Conservation (phyloP, 2,797 vertebrate genomes). For the Phylloscopus collybita region DNA sequence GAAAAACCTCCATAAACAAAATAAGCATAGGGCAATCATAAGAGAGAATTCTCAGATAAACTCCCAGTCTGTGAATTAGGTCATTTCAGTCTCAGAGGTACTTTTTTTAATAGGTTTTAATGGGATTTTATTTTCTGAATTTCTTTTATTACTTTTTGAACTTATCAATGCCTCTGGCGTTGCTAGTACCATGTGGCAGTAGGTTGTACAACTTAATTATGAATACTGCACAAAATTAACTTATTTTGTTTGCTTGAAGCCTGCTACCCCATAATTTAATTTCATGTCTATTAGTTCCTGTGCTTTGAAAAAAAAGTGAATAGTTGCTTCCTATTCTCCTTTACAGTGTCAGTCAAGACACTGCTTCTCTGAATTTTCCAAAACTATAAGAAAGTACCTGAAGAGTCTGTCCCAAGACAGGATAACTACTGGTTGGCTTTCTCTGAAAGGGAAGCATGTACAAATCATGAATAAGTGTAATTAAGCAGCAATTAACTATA, state of each 20-base stretch:
- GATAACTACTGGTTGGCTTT: not conserved
- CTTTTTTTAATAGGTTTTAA: not conserved
- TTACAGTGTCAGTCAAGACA: not conserved
- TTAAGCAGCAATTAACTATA: not conserved
- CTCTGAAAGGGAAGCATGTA: not conserved
- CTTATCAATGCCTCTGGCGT: not conserved
- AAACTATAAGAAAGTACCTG: not conserved
- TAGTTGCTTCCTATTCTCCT: not conserved
- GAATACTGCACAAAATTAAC: not conserved
- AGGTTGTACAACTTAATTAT: not conserved
- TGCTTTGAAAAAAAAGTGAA: not conserved
- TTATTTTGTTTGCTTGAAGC: constrained; percentile 4
- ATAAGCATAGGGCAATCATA: not conserved
- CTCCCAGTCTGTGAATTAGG: not conserved
- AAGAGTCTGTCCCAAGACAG: not conserved
- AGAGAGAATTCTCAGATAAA: not conserved
- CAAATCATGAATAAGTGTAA: not conserved
- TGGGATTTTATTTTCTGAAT: not conserved
- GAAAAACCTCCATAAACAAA: not conserved
- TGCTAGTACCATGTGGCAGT: not conserved
- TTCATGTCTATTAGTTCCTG: not conserved
- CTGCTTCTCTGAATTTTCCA: not conserved
- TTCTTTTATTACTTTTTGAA: constrained; percentile 6
- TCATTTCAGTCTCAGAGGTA: not conserved
- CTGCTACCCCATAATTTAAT: not conserved